Percentiles rank a stretch among this genome's conserved stretches.
These are phyloP conservation scores for Sebastes nivosus DNA, from an alignment of 2,797 vertebrate species.

Conservation along the genomic window DNA sequence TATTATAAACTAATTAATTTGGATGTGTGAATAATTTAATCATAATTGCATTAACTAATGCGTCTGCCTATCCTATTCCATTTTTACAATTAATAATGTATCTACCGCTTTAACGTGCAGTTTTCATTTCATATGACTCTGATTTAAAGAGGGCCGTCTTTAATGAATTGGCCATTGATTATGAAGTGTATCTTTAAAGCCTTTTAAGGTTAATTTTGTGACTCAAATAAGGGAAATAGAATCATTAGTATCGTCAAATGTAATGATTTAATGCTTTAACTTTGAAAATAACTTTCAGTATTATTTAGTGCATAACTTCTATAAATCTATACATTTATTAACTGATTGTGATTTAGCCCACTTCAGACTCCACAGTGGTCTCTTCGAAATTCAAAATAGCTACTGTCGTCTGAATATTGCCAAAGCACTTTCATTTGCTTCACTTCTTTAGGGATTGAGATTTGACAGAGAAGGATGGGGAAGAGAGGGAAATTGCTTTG, in stretches of 20 bases:
- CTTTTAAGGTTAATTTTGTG: not conserved
- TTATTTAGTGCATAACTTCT: not conserved
- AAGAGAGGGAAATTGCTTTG: conserved; percentile 33
- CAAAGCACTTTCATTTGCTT: conserved; percentile 26
- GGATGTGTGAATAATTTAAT: not conserved
- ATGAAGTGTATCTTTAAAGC: not conserved
- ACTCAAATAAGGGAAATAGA: not conserved
- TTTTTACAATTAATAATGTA: not conserved
- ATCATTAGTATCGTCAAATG: not conserved
- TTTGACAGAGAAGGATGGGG: conserved; percentile 5
- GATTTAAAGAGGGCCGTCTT: not conserved
- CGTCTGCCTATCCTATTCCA: not conserved
- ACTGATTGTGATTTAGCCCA: not conserved
- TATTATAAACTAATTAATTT: not conserved
- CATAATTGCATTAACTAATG: not conserved
- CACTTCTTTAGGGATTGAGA: conserved; percentile 45
- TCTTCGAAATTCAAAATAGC: conserved; percentile 12
- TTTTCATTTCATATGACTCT: not conserved
- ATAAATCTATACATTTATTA: not conserved
- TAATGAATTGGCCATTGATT: not conserved
- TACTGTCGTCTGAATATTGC: conserved; percentile 20
- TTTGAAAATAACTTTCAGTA: not conserved
- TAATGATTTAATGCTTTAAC: not conserved
- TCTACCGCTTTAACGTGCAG: not conserved
- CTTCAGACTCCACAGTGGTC: not conserved